A percentile compares a stretch with the other conserved stretches of the same genome.
phyloP scores from a whole-genome alignment of 2,888 invertebrate species.

The Agriopis leucophaearia region DNA sequence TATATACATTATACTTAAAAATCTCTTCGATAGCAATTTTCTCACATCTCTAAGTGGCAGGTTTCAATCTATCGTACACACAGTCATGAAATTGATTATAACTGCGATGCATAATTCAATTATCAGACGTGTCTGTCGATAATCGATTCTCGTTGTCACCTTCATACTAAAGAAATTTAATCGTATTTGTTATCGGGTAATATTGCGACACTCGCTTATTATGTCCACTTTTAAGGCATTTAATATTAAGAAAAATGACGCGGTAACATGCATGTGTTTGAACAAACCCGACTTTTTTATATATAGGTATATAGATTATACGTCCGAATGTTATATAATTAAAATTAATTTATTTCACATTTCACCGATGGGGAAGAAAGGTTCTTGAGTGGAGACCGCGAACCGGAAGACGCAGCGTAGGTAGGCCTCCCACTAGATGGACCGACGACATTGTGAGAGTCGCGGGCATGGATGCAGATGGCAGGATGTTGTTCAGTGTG shows the following conservation, averaged over 20 bases:
- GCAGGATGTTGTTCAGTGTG: no score
- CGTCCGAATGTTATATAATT: no score
- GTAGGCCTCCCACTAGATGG: no score
- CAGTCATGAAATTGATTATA: slow-evolving; percentile 69
- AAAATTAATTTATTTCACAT: no score
- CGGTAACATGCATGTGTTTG: neutral
- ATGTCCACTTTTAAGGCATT: slow-evolving; percentile 7
- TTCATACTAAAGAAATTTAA: slow-evolving; percentile 54
- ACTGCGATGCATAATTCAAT: slow-evolving; percentile 72
- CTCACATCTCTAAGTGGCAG: slow-evolving; percentile 28
- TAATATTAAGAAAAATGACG: neutral
- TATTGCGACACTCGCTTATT: slow-evolving; percentile 20
- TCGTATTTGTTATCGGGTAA: slow-evolving; percentile 44
- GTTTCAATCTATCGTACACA: slow-evolving; percentile 59
- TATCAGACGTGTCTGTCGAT: slow-evolving; percentile 78
- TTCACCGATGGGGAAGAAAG: no score
- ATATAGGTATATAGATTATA: no score
- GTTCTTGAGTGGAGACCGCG: no score
- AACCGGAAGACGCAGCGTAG: no score
- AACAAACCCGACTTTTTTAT: no score
- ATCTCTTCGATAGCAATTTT: slow-evolving; percentile 28
- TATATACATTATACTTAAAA: neutral
- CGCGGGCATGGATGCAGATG: no score
- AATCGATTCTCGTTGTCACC: slow-evolving; percentile 83
- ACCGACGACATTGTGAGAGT: no score